phyloP scores from a whole-genome alignment of 2,888 invertebrate genomes.

The Lysandra coridon region DNA sequence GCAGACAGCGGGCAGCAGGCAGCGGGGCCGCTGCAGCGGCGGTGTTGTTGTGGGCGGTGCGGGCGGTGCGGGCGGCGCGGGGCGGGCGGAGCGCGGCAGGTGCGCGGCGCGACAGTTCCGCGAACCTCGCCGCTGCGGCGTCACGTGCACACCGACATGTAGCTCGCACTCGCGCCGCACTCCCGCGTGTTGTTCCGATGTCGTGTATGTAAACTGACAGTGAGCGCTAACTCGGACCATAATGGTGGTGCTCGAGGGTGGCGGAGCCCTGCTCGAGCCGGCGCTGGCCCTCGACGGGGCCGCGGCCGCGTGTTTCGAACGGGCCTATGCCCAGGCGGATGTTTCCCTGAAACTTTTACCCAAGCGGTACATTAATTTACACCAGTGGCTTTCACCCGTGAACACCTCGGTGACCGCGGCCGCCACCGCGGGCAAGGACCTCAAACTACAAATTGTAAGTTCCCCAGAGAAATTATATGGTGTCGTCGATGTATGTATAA shows the following conservation, averaged over 20 bases:
- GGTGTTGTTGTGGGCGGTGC: slow-evolving; percentile 72
- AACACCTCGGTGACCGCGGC: slow-evolving; percentile 77
- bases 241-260: slow-evolving; percentile 79
- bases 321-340: slow-evolving; percentile 89
- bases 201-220: slow-evolving; percentile 51
- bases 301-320: slow-evolving; percentile 85
- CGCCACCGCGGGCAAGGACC: slow-evolving; percentile 85
- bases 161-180: slow-evolving; percentile 57
- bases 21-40: slow-evolving; percentile 72
- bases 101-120: slow-evolving; percentile 67
- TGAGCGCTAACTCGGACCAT: slow-evolving; percentile 40
- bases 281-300: slow-evolving; percentile 87
- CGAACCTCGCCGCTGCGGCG: slow-evolving; percentile 66
- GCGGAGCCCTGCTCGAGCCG: slow-evolving; percentile 74
- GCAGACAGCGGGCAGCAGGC: slow-evolving; percentile 71
- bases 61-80: slow-evolving; percentile 52
- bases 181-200: slow-evolving; percentile 57
- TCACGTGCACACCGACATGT: slow-evolving; percentile 61
- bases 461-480: slow-evolving; percentile 1
- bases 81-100: slow-evolving; percentile 54
- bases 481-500: neutral
- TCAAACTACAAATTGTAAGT: slow-evolving; percentile 88
- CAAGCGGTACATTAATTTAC: slow-evolving; percentile 93
- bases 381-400: slow-evolving; percentile 93
- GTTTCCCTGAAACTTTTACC: slow-evolving; percentile 94